Conservation (phyloP, 1,140 invertebrate species). For the Drosophila baimaii region DNA sequence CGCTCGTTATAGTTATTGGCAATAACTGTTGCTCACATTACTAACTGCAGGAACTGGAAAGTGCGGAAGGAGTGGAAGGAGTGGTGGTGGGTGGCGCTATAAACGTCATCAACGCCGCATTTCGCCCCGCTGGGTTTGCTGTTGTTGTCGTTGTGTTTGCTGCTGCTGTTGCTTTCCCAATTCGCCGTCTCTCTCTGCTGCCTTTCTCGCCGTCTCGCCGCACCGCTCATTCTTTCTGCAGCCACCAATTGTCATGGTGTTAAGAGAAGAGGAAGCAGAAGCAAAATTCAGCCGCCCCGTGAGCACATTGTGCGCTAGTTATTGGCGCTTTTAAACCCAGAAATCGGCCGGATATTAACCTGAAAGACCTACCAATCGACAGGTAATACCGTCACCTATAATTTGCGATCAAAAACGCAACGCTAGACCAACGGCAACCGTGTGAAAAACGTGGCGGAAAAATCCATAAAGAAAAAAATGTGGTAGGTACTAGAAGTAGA, state of each 20-base stretch:
- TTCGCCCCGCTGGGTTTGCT: conserved; percentile 60
- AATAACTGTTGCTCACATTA: conserved; percentile 15
- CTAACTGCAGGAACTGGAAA: not conserved
- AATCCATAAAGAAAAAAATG: conserved; percentile 79
- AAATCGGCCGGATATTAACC: conserved; percentile 26
- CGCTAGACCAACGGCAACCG: conserved; percentile 49
- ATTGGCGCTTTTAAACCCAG: conserved; percentile 36
- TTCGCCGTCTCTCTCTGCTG: conserved; percentile 35
- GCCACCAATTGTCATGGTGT: conserved; percentile 72
- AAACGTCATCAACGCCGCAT: conserved; percentile 62
- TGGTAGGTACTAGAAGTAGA: conserved; percentile 62
- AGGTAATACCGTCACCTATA: conserved; percentile 54
- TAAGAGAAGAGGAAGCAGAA: conserved; percentile 61
- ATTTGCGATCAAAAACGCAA: conserved; percentile 53
- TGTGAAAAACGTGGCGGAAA: conserved; percentile 79
- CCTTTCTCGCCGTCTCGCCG: conserved; percentile 42
- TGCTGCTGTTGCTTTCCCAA: conserved; percentile 63
- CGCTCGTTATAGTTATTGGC: not conserved
- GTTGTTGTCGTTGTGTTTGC: conserved; percentile 63
- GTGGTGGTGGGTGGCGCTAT: conserved; percentile 19
- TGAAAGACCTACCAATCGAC: conserved; percentile 49
- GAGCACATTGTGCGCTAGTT: conserved; percentile 73
- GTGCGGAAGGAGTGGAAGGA: not conserved
- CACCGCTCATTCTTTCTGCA: conserved; percentile 66
- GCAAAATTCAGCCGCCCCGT: conserved; percentile 27